These are phyloP conservation scores for Schizopygopsis pylzovi DNA, from an alignment of 2,797 vertebrate genomes.

Conservation along the genomic window DNA sequence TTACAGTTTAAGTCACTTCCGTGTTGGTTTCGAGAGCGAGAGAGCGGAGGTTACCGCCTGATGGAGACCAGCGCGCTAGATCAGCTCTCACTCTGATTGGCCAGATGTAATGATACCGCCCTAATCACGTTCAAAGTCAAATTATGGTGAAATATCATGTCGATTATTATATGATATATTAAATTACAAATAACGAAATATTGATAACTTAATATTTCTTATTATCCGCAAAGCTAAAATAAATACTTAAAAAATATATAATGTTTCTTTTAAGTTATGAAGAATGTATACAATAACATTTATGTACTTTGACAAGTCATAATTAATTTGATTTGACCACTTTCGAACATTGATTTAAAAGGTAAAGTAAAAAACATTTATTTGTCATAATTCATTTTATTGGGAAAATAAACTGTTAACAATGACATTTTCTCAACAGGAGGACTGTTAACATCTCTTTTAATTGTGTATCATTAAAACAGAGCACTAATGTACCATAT, in stretches of 20 bases:
- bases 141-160: not conserved
- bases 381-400: constrained; percentile 29
- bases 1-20: too few relatives aligned
- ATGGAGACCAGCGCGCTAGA: not conserved
- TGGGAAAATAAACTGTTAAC: constrained; percentile 20
- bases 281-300: not conserved
- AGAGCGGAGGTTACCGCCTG: too few relatives aligned
- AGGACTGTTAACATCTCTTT: constrained; percentile 19
- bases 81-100: constrained; percentile 25
- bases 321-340: not conserved
- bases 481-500: not conserved
- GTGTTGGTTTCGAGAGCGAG: too few relatives aligned
- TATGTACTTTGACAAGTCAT: not conserved
- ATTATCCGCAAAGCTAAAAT: not conserved
- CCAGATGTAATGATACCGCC: not conserved
- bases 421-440: not conserved
- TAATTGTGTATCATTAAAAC: not conserved
- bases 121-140: not conserved
- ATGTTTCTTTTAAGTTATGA: not conserved
- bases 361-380: too few relatives aligned
- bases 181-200: not conserved
- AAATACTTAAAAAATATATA: not conserved
- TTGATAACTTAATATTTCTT: not conserved
- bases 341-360: not conserved
- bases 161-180: not conserved